Percentiles rank a stretch among this genome's conserved stretches.
Conservation (phyloP, 2,797 vertebrate species). For the Falco concolor region DNA sequence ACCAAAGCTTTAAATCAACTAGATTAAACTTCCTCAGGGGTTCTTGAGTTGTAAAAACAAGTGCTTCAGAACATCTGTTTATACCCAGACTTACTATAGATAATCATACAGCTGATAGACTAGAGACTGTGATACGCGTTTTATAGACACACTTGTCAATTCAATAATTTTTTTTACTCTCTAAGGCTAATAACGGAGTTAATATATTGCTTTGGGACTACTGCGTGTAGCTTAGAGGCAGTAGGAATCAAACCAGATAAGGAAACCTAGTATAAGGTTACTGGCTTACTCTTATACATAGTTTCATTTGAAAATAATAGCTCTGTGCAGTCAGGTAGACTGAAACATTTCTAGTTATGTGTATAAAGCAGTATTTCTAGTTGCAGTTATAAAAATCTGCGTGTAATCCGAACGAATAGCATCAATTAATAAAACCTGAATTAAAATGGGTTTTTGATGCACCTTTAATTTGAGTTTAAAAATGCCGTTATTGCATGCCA, state of each 20-base stretch:
- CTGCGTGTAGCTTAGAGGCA: not conserved
- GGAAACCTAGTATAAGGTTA: not conserved
- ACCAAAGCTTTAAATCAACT: slow-evolving; percentile 42
- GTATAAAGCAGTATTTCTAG: not conserved
- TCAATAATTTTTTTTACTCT: not conserved
- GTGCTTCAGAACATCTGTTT: slow-evolving; percentile 51
- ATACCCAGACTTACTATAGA: slow-evolving; percentile 1
- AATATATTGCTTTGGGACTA: not conserved
- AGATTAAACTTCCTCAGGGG: slow-evolving; percentile 33
- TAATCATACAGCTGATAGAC: slow-evolving; percentile 32
- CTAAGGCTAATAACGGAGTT: not conserved
- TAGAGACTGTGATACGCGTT: not conserved
- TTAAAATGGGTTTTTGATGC: not conserved
- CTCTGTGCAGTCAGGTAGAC: not conserved
- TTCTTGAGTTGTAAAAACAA: slow-evolving; percentile 34
- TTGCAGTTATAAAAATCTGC: not conserved
- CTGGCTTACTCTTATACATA: not conserved
- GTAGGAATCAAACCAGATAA: not conserved
- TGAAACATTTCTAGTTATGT: not conserved
- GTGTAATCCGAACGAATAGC: not conserved
- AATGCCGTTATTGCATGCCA: not conserved
- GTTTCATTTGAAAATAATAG: not conserved
- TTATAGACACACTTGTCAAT: not conserved
- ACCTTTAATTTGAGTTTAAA: not conserved
- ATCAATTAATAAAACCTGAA: not conserved